phyloP scores from a whole-genome alignment of 2,113 vertebrate genomes.

The Grammomys dolichurus region DNA sequence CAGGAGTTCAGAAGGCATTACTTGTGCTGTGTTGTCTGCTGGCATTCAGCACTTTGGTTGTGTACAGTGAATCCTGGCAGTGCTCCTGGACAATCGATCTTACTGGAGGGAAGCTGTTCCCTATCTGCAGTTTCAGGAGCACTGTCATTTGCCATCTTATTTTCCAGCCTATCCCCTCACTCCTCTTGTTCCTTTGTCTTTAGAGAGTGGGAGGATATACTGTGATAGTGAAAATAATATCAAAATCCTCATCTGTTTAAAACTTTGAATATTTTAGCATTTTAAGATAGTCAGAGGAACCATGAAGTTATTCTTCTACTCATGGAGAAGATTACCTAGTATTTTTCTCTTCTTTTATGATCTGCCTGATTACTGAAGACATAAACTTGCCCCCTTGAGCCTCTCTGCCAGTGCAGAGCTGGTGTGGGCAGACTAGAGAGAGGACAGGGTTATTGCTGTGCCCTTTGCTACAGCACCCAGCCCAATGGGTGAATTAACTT shows the following conservation, averaged over 20 bases:
- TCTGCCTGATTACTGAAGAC: conserved; percentile 7
- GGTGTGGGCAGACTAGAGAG: neutral
- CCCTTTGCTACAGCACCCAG: conserved; percentile 70
- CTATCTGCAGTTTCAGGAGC: conserved; percentile 85
- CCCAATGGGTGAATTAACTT: conserved; percentile 72
- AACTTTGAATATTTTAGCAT: conserved; percentile 29
- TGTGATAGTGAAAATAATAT: conserved; percentile 68
- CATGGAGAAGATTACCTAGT: neutral
- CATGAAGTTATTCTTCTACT: conserved; percentile 72
- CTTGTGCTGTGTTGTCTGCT: conserved; percentile 88
- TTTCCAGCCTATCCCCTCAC: conserved; percentile 35
- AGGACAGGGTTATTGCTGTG: conserved; percentile 53
- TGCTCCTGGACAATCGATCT: conserved; percentile 88
- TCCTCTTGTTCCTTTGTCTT: neutral
- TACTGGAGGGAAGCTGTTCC: conserved; percentile 87
- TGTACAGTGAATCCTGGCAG: conserved; percentile 90
- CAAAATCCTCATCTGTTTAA: conserved; percentile 72
- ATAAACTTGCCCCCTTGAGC: conserved; percentile 43
- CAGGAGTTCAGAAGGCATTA: conserved; percentile 90
- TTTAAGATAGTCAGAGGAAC: conserved; percentile 66
- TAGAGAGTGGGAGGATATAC: neutral
- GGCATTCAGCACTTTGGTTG: conserved; percentile 89
- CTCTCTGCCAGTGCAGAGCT: neutral
- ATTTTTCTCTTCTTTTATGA: conserved; percentile 65
- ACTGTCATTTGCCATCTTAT: conserved; percentile 86